phyloP scores from a whole-genome alignment of 2,888 invertebrate genomes.

The Morpho achilles region DNA sequence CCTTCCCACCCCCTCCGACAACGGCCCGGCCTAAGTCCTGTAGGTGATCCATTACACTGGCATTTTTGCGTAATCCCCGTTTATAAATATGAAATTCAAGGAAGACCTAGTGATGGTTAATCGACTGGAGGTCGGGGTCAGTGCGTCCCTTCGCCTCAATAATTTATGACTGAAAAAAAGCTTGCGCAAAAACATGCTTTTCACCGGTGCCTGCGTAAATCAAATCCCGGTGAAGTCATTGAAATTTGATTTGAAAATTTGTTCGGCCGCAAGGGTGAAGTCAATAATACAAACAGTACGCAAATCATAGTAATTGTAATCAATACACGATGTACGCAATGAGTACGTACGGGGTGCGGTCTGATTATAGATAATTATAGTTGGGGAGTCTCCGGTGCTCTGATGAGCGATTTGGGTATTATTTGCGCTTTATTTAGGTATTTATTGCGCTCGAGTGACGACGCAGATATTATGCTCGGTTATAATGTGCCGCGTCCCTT shows the following conservation, averaged over 20 bases:
- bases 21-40: conserved; percentile 66
- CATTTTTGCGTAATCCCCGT: conserved; percentile 79
- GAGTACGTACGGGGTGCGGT: conserved; percentile 54
- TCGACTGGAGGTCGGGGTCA: conserved; percentile 77
- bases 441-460: conserved; percentile 80
- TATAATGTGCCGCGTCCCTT: conserved; percentile 57
- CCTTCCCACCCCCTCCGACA: conserved; percentile 54
- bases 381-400: conserved; percentile 57
- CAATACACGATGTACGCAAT: conserved; percentile 39
- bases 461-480: conserved; percentile 73
- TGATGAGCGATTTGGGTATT: conserved; percentile 82
- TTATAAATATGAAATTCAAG: conserved; percentile 80
- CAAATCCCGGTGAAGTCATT: conserved; percentile 20
- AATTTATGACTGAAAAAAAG: conserved; percentile 60
- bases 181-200: conserved; percentile 30
- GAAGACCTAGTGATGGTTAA: conserved; percentile 76
- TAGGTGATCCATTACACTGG: conserved; percentile 78
- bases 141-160: conserved; percentile 52
- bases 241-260: conserved; percentile 25
- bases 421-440: conserved; percentile 84
- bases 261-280: conserved; percentile 30
- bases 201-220: conserved; percentile 22
- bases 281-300: conserved; percentile 29
- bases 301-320: conserved; percentile 44
- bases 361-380: conserved; percentile 69